Evolutionary conservation across 2,797 vertebrate species (phyloP).

Genomic region (Cygnus olor): DNA sequence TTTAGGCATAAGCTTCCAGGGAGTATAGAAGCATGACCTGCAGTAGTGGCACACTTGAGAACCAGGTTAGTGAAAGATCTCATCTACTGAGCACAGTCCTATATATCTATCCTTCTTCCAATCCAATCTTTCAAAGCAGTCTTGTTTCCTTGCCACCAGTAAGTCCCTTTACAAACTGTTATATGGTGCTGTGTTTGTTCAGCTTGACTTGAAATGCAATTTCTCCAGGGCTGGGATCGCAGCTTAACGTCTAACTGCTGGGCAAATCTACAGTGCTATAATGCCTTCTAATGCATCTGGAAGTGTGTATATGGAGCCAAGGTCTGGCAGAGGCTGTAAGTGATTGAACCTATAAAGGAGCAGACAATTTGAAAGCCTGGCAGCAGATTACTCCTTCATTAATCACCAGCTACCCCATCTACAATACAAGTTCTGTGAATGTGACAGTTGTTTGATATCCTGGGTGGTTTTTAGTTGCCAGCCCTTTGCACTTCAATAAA

Average conservation of each 20-base stretch:
- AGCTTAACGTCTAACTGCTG: background rate
- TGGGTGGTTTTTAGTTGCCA: background rate
- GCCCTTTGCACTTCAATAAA: conserved; percentile 28
- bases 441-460: background rate
- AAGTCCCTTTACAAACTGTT: background rate
- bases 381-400: background rate
- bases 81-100: background rate
- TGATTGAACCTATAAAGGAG: background rate
- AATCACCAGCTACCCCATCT: background rate
- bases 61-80: background rate
- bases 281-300: background rate
- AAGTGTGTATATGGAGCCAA: background rate
- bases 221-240: background rate
- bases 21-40: background rate
- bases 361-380: background rate
- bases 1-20: background rate
- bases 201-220: background rate
- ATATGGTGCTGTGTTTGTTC: background rate
- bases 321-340: background rate
- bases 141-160: background rate
- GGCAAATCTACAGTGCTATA: background rate
- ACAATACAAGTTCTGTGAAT: background rate
- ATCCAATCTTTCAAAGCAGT: background rate
- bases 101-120: background rate
- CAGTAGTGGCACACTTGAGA: background rate